These are phyloP conservation scores for Acyrthosiphon pisum DNA, from an alignment of 1,140 invertebrate genomes.

Conservation along the genomic window DNA sequence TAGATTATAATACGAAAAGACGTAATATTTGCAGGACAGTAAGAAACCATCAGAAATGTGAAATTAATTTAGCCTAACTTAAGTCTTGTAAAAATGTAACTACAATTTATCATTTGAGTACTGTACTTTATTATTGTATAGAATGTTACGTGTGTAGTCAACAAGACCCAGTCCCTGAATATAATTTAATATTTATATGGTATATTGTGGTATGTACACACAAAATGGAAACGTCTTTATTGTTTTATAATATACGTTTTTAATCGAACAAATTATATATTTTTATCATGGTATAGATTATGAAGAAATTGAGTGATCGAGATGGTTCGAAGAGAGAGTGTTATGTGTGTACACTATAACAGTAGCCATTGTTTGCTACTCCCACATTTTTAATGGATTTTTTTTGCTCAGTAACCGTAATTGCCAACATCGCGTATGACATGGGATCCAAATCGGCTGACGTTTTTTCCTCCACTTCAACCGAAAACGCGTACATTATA, in stretches of 20 bases:
- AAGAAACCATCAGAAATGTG: no score
- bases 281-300: background rate
- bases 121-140: background rate
- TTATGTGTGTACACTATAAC: background rate
- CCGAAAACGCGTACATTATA: background rate
- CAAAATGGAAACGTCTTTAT: background rate
- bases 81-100: no score
- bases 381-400: background rate
- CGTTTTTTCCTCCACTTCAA: background rate
- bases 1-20: background rate
- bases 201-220: no score
- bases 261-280: background rate
- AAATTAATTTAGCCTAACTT: background rate
- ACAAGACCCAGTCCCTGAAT: background rate
- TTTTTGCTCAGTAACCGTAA: background rate
- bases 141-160: background rate
- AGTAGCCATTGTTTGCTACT: background rate
- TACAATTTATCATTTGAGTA: background rate
- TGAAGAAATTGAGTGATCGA: background rate
- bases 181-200: background rate
- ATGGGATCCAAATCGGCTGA: background rate
- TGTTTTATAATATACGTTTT: no score
- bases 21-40: no score
- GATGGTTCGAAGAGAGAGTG: no score
- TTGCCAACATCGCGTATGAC: background rate